These are phyloP conservation scores for Oncorhynchus masou DNA, from an alignment of 2,113 vertebrate species.

Conservation along the genomic window DNA sequence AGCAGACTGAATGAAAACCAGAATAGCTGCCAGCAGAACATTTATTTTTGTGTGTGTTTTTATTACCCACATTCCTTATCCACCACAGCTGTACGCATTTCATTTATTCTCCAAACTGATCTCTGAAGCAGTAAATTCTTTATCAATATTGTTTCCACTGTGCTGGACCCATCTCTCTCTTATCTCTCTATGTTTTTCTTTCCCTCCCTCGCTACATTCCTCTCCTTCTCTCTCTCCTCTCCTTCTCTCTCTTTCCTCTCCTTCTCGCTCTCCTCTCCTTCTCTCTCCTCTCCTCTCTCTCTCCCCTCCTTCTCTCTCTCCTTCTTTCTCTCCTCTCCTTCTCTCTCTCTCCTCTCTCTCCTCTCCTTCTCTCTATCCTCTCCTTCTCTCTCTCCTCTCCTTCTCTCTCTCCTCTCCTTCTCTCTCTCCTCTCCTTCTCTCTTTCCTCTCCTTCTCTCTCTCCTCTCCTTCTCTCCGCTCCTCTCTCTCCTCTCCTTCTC, in stretches of 20 bases:
- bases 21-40: slow-evolving; percentile 8
- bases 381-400: accelerated
- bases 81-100: slow-evolving; percentile 24
- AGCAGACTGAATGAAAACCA: slow-evolving; percentile 6
- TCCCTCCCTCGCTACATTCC: background rate
- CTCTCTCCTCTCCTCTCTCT: too few relatives aligned
- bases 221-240: background rate
- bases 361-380: too few relatives aligned
- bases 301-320: accelerated
- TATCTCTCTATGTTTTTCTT: slow-evolving; percentile 3
- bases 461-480: too few relatives aligned
- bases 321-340: accelerated
- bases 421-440: background rate
- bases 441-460: background rate
- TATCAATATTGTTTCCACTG: slow-evolving; percentile 46
- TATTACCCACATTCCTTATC: background rate
- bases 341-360: background rate
- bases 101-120: slow-evolving; percentile 33
- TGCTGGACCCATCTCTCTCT: slow-evolving; percentile 28
- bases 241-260: too few relatives aligned
- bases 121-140: slow-evolving; percentile 57
- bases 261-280: background rate
- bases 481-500: too few relatives aligned
- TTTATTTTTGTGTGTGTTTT: too few relatives aligned
- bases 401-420: too few relatives aligned